Conservation (phyloP, 2,113 vertebrate species). For the Cyanocitta stelleri region DNA sequence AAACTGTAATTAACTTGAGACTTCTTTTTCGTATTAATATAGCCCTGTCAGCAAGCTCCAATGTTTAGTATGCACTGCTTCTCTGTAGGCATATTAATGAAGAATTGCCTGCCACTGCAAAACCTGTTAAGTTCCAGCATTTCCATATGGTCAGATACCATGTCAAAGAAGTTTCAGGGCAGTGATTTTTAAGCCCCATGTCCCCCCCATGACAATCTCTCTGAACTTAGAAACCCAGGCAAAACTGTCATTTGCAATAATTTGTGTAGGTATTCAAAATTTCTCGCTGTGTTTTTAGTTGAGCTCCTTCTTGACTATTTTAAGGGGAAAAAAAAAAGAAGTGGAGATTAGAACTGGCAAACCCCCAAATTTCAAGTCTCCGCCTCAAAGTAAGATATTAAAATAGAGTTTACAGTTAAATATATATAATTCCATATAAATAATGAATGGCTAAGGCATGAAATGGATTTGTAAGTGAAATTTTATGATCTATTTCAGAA, state of each 20-base stretch:
- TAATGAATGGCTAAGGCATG: background rate
- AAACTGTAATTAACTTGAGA: conserved; percentile 10
- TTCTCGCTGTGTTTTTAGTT: background rate
- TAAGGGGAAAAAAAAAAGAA: background rate
- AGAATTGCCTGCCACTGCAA: background rate
- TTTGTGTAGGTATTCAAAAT: background rate
- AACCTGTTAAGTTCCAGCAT: background rate
- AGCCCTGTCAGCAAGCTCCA: background rate
- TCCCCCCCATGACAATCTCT: background rate
- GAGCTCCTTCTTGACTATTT: background rate
- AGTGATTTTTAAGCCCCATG: background rate
- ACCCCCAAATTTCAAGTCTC: background rate
- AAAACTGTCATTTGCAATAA: background rate
- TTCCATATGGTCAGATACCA: background rate
- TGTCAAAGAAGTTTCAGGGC: background rate
- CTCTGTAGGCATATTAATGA: background rate
- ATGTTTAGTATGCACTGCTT: background rate
- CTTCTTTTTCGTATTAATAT: background rate
- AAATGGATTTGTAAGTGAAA: background rate
- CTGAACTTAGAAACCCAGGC: background rate
- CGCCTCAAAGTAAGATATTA: background rate
- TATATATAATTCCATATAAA: background rate
- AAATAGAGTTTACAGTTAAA: background rate
- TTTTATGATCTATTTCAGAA: background rate
- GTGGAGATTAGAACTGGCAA: background rate